Percentiles rank a stretch among this genome's conserved stretches.
Conservation (phyloP, 2,797 vertebrate species). For the Numenius phaeopus region DNA sequence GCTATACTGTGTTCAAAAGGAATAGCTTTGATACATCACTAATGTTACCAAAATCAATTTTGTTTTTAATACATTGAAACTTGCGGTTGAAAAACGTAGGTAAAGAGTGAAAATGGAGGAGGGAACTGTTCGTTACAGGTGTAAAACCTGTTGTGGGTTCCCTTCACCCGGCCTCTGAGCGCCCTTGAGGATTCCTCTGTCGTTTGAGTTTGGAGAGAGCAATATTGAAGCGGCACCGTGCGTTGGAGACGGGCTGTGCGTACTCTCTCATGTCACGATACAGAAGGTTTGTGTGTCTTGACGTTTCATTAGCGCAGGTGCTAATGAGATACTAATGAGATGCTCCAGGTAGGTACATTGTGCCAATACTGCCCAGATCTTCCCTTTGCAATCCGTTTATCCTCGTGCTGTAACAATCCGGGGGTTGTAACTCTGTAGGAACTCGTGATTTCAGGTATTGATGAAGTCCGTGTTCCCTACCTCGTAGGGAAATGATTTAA, state of each 20-base stretch:
- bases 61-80: neutral
- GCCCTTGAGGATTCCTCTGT: neutral
- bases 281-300: too few relatives aligned
- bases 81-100: neutral
- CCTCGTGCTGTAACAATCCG: neutral
- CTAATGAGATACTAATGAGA: too few relatives aligned
- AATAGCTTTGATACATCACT: neutral
- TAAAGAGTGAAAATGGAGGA: neutral
- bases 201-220: neutral
- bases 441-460: neutral
- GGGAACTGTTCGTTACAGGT: neutral
- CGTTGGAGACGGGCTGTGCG: neutral
- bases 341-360: neutral
- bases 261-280: fast-evolving
- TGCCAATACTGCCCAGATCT: neutral
- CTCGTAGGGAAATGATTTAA: neutral
- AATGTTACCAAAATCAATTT: neutral
- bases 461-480: fast-evolving
- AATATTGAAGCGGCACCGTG: neutral
- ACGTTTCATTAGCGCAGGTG: too few relatives aligned
- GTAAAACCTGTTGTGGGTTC: neutral
- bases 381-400: neutral
- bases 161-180: neutral
- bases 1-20: neutral
- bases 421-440: neutral